Conservation (phyloP, 1,140 invertebrate genomes). For the Anadara kagoshimensis region DNA sequence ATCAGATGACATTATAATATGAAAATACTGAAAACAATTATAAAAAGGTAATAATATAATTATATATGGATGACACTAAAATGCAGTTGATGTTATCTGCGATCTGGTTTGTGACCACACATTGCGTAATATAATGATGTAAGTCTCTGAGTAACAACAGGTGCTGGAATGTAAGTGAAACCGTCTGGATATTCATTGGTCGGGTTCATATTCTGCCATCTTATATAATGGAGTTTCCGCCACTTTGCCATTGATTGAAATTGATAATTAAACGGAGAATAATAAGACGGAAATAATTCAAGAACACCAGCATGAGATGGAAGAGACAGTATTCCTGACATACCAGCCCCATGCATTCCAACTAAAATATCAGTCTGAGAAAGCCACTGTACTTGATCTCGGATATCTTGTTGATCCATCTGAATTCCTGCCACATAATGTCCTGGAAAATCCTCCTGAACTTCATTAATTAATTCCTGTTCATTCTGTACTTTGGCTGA, state of each 20-base stretch:
- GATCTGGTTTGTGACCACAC: slow-evolving; percentile 12
- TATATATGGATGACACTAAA: too few relatives aligned
- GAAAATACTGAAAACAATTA: too few relatives aligned
- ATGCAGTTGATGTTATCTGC: background rate
- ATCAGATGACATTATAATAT: too few relatives aligned
- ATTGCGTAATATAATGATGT: slow-evolving; percentile 18
- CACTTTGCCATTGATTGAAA: slow-evolving; percentile 66
- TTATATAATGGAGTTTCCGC: slow-evolving; percentile 61
- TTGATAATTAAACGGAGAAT: slow-evolving; percentile 54
- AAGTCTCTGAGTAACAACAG: slow-evolving; percentile 10
- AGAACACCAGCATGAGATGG: slow-evolving; percentile 96
- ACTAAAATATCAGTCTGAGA: slow-evolving; percentile 92
- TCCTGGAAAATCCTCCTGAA: slow-evolving; percentile 30
- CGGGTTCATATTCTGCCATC: slow-evolving; percentile 60
- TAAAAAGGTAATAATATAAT: too few relatives aligned
- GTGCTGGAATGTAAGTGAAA: slow-evolving; percentile 52
- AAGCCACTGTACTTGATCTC: slow-evolving; percentile 58
- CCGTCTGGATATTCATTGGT: slow-evolving; percentile 51
- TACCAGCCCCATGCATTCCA: slow-evolving; percentile 96
- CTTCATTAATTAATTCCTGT: slow-evolving; percentile 41
- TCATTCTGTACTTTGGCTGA: slow-evolving; percentile 59
- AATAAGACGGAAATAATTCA: slow-evolving; percentile 83
- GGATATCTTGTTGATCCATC: slow-evolving; percentile 59
- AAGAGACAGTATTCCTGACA: slow-evolving; percentile 94
- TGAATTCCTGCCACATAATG: slow-evolving; percentile 58